These are phyloP conservation scores for Neosilurus hyrtlii DNA, from an alignment of 2,797 vertebrate species.

Conservation along the genomic window DNA sequence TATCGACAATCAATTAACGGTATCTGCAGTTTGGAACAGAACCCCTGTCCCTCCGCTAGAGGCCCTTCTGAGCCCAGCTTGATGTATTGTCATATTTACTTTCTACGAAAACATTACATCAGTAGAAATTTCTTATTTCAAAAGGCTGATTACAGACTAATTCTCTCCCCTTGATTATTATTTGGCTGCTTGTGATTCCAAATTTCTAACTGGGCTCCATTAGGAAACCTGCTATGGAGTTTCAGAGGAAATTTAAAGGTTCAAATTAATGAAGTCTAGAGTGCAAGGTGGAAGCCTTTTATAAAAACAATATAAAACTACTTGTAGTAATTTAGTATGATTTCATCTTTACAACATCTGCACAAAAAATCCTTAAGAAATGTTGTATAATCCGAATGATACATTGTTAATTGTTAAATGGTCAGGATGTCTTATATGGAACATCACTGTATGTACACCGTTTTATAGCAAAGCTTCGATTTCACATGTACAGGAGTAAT, in stretches of 20 bases:
- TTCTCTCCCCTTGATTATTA: background rate
- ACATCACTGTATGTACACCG: no score
- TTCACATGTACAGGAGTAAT: background rate
- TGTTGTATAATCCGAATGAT: background rate
- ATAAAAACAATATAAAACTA: no score
- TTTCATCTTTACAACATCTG: background rate
- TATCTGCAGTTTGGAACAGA: conserved; percentile 27
- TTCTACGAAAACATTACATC: background rate
- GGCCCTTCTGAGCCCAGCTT: conserved; percentile 55
- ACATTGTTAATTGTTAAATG: no score
- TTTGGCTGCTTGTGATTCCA: background rate
- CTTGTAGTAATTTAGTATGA: background rate
- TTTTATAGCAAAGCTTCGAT: background rate
- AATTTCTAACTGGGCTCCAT: no score
- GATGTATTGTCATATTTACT: background rate
- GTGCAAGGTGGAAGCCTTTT: background rate
- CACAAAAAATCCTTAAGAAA: background rate
- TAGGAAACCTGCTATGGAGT: background rate
- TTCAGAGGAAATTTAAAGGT: background rate
- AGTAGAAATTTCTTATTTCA: background rate
- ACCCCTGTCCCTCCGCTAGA: conserved; percentile 62
- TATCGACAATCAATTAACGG: conserved; percentile 35
- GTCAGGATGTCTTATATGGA: no score
- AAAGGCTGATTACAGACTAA: background rate
- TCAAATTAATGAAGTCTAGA: background rate